Percentiles rank a stretch among this genome's conserved stretches.
These are phyloP conservation scores for Mobula birostris DNA, from an alignment of 2,113 vertebrate genomes.

Conservation along the genomic window DNA sequence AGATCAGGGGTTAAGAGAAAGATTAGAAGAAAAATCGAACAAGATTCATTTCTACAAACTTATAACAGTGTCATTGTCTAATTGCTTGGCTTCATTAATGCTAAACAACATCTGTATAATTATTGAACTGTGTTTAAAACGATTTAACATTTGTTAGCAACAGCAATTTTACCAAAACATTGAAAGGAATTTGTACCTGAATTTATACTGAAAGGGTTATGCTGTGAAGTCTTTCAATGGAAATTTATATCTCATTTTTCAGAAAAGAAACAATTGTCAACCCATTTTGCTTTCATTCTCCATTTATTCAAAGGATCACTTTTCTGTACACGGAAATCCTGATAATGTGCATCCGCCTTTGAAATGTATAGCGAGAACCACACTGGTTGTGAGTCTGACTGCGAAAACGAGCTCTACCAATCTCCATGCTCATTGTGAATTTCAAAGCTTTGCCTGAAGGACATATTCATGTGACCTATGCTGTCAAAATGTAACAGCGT, in stretches of 20 bases:
- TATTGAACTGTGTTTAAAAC: neutral
- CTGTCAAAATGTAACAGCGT: neutral
- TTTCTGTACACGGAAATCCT: too few species aligned
- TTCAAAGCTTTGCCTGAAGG: conserved; percentile 2
- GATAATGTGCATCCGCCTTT: neutral
- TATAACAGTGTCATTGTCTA: neutral
- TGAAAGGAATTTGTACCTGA: neutral
- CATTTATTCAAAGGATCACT: neutral
- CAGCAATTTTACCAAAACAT: neutral
- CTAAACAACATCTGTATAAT: neutral
- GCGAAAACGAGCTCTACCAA: neutral
- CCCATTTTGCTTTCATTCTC: neutral
- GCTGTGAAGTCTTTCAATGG: too few species aligned
- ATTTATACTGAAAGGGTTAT: too few species aligned
- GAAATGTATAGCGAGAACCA: neutral
- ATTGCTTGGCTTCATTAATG: neutral
- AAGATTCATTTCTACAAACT: neutral
- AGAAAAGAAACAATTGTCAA: neutral
- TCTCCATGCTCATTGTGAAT: conserved; percentile 4
- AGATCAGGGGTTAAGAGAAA: neutral
- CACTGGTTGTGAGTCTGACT: neutral
- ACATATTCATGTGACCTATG: neutral
- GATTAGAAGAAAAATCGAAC: neutral
- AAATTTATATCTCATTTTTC: neutral
- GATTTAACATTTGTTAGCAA: neutral